Conservation (phyloP, 64 coral and sea anemone genomes). For the Montipora capricornis region DNA sequence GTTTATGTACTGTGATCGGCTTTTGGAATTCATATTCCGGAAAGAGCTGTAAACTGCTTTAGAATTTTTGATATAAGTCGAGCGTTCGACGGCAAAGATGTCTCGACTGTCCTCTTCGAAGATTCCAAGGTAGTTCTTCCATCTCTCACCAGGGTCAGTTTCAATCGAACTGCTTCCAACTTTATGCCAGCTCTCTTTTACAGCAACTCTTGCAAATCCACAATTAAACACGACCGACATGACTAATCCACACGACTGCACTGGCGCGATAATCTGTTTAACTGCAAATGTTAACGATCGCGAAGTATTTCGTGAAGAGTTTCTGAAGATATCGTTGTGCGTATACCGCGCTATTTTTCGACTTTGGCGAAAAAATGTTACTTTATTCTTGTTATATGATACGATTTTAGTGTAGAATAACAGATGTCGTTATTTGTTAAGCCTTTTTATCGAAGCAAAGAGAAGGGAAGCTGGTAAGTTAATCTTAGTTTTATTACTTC, state of each 20-base stretch:
- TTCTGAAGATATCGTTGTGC: no score
- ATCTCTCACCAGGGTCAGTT: constrained; percentile 5
- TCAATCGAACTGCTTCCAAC: background rate
- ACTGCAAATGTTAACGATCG: background rate
- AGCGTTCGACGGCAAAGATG: background rate
- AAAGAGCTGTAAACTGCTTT: background rate
- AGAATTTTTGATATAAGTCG: background rate
- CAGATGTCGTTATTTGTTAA: no score
- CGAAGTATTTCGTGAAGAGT: no score
- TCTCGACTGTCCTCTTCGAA: background rate
- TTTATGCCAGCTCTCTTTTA: background rate
- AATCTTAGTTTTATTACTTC: no score
- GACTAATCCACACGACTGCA: background rate
- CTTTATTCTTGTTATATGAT: no score
- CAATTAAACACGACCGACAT: background rate
- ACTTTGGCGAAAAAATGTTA: no score
- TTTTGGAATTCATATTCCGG: constrained; percentile 3
- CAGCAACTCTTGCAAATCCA: background rate
- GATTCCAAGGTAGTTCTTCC: constrained; percentile 5
- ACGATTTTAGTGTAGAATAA: no score
- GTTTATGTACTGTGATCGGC: background rate
- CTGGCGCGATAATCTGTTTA: no score
- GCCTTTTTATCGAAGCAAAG: no score
- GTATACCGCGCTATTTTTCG: no score
- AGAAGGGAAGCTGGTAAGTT: no score